These are phyloP conservation scores for Apocrypta bakeri DNA, from an alignment of 1,140 invertebrate species.

Conservation along the genomic window DNA sequence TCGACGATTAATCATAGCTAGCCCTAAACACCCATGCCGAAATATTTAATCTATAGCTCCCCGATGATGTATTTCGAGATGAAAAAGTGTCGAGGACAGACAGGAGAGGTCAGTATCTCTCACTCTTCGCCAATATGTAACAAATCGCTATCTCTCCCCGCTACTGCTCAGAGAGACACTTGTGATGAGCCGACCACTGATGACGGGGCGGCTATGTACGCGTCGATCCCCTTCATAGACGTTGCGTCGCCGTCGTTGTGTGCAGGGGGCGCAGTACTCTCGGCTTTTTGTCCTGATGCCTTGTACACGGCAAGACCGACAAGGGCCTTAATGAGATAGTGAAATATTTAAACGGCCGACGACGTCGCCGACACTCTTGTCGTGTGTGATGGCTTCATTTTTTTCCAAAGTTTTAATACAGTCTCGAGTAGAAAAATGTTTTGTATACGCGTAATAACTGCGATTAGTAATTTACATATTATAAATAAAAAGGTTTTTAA, in stretches of 20 bases:
- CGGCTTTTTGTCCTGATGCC: constrained; percentile 26
- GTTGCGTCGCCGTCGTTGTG: not conserved
- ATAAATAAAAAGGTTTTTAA: too few species aligned
- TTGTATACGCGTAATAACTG: too few species aligned
- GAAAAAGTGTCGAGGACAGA: not conserved
- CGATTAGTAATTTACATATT: too few species aligned
- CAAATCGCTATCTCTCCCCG: not conserved
- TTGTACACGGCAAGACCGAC: constrained; percentile 18
- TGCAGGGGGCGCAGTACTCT: not conserved
- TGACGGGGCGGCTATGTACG: not conserved
- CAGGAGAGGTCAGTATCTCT: not conserved
- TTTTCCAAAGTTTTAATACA: not conserved
- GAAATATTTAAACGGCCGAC: constrained; percentile 44
- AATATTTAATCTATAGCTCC: not conserved
- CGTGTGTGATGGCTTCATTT: not conserved
- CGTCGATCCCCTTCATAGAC: constrained; percentile 5
- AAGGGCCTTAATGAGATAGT: constrained; percentile 47
- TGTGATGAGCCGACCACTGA: constrained; percentile 1
- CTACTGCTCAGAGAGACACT: not conserved
- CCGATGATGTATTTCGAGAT: not conserved
- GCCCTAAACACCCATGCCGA: not conserved
- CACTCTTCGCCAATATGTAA: not conserved
- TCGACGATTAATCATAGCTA: not conserved
- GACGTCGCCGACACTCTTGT: not conserved
- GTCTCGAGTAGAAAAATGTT: too few species aligned